These are phyloP conservation scores for Drosophila neonasuta DNA, from an alignment of 2,888 invertebrate species.

Conservation along the genomic window DNA sequence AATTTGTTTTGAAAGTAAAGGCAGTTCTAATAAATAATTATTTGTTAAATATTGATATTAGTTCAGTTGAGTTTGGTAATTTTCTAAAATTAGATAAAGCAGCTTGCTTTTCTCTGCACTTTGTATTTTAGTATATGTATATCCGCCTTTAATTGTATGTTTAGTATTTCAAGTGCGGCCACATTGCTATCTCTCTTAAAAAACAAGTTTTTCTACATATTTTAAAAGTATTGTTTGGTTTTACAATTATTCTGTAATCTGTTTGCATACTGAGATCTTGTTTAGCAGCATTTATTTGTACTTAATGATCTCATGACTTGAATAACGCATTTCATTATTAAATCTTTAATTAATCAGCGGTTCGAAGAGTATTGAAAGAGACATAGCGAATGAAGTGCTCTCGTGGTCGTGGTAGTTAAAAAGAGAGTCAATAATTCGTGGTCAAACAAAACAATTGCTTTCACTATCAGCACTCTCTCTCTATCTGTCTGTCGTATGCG, in stretches of 20 bases:
- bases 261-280: neutral
- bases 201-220: slow-evolving; percentile 43
- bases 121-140: neutral
- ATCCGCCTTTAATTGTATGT: neutral
- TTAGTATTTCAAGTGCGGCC: neutral
- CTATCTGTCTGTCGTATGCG: slow-evolving; percentile 17
- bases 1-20: neutral
- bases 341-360: neutral
- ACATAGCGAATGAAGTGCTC: neutral
- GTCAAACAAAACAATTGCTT: slow-evolving; percentile 70
- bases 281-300: neutral
- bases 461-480: slow-evolving; percentile 28
- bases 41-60: neutral
- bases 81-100: neutral
- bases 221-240: slow-evolving; percentile 6
- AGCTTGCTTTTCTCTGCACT: neutral
- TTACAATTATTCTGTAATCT: slow-evolving; percentile 2
- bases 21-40: neutral
- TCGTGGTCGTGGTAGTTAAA: slow-evolving; percentile 3
- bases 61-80: neutral
- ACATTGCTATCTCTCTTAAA: neutral
- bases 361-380: slow-evolving; percentile 34
- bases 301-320: slow-evolving; percentile 7
- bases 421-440: slow-evolving; percentile 41
- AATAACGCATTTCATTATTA: neutral